These are phyloP conservation scores for Pectinophora gossypiella DNA, from an alignment of 1,140 invertebrate genomes.

Conservation along the genomic window DNA sequence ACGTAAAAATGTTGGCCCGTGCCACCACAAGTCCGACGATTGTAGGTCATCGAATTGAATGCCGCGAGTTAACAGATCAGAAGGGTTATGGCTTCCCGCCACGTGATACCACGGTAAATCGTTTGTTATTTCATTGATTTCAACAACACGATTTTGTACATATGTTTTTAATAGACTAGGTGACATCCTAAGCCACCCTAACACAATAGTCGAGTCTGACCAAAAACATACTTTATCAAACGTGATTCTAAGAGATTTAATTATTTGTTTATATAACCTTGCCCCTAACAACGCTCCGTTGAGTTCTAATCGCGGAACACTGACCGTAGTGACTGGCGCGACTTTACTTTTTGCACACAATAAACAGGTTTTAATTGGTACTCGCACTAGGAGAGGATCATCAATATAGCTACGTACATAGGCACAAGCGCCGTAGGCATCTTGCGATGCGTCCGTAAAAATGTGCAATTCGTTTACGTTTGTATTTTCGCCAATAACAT, in stretches of 20 bases:
- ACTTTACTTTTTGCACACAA: not conserved
- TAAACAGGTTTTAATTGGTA: not conserved
- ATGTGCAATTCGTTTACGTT: not conserved
- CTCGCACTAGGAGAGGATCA: not conserved
- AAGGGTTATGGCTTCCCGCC: not conserved
- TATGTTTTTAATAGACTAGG: not conserved
- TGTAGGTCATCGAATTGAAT: not conserved
- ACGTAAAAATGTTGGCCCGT: not conserved
- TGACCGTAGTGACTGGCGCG: not conserved
- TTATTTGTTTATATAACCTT: not conserved
- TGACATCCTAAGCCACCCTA: not conserved
- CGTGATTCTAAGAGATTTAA: not conserved
- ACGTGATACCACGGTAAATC: not conserved
- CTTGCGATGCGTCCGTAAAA: not conserved
- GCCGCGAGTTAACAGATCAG: not conserved
- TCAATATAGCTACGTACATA: not conserved
- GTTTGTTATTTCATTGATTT: not conserved
- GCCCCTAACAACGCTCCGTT: not conserved
- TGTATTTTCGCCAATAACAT: not conserved
- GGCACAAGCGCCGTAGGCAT: not conserved
- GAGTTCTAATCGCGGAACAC: not conserved
- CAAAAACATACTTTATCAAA: not conserved
- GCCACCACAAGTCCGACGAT: not conserved
- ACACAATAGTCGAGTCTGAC: constrained; percentile 2
- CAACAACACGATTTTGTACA: constrained; percentile 2